Conservation (phyloP, 1,140 invertebrate species). For the Mycetomoellerius zeteki region DNA sequence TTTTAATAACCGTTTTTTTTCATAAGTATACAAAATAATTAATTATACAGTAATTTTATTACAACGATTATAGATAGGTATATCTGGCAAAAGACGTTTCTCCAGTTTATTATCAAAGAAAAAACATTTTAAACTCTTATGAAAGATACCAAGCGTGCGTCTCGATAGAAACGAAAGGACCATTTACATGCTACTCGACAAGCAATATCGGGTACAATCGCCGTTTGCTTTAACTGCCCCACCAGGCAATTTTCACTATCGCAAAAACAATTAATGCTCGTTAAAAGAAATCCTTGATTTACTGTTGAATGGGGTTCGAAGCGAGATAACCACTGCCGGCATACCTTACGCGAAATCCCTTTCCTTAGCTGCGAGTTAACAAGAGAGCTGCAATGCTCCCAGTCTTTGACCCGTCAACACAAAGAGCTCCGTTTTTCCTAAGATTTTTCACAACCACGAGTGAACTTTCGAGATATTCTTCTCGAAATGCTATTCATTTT, state of each 20-base stretch:
- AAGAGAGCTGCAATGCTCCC: constrained; percentile 65
- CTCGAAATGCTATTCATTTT: neutral
- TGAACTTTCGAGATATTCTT: neutral
- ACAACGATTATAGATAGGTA: neutral
- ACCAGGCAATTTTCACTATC: constrained; percentile 84
- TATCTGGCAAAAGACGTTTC: neutral
- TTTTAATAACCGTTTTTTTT: neutral
- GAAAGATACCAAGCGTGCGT: constrained; percentile 34
- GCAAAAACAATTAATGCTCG: constrained; percentile 87
- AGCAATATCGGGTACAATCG: constrained; percentile 76
- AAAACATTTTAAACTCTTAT: too few species aligned
- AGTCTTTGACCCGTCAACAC: constrained; percentile 19
- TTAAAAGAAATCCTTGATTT: constrained; percentile 87
- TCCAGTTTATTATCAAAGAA: neutral
- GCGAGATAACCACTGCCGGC: constrained; percentile 83
- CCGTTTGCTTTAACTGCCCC: constrained; percentile 81
- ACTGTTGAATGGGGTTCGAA: constrained; percentile 79
- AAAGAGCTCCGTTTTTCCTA: constrained; percentile 6
- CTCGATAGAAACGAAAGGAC: constrained; percentile 68
- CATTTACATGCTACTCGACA: constrained; percentile 80
- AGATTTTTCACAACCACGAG: constrained; percentile 17
- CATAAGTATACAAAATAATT: neutral
- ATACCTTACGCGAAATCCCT: constrained; percentile 46
- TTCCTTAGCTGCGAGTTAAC: constrained; percentile 81
- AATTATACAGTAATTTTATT: neutral